Conservation (phyloP, 2,797 vertebrate genomes). For the Xiphorhynchus erythropygius region DNA sequence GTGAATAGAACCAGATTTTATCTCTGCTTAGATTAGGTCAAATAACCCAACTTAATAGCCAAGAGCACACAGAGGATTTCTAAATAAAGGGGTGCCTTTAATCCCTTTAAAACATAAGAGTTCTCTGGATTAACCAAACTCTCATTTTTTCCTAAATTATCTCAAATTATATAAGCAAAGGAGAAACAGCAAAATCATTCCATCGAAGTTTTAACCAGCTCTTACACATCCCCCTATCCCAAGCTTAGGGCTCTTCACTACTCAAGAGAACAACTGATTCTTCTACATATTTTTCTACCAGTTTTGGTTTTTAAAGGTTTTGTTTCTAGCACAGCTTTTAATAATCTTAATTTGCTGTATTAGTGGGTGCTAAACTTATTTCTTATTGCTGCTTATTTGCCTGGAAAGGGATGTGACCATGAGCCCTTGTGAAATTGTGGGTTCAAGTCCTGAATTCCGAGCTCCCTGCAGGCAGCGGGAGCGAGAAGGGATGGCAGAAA, state of each 20-base stretch:
- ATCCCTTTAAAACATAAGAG: constrained; percentile 8
- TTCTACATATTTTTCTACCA: not conserved
- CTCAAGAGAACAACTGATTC: not conserved
- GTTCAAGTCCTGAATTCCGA: not conserved
- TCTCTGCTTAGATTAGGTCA: not conserved
- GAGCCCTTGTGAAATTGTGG: not conserved
- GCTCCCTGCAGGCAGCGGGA: not conserved
- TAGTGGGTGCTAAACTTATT: not conserved
- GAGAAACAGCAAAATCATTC: not conserved
- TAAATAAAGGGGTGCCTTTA: constrained; percentile 29
- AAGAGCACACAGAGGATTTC: not conserved
- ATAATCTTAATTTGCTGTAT: not conserved
- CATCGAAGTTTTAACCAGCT: not conserved
- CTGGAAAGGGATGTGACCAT: not conserved
- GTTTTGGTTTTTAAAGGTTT: not conserved
- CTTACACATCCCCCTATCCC: not conserved
- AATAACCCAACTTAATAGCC: not conserved
- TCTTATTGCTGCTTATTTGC: not conserved
- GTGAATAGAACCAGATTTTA: not conserved
- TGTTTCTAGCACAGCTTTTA: not conserved
- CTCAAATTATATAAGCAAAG: not conserved
- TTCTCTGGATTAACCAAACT: not conserved
- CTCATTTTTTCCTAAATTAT: not conserved
- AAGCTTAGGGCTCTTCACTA: not conserved
- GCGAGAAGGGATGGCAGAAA: not conserved